phyloP scores from a whole-genome alignment of 2,113 vertebrate genomes.

The zebrafish (Danio rerio) region GRCz12tu NC_133182.1:65255501-65256000 shows the following conservation, averaged over 20 bases:
- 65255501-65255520: constrained; percentile 19
- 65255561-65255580: constrained; percentile 40
- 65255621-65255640: constrained; percentile 43
- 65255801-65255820: neutral
- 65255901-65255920: constrained; percentile 16
- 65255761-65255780: constrained; percentile 54
- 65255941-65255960: constrained; percentile 25
- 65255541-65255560: constrained; percentile 30
- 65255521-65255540: constrained; percentile 57
- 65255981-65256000: constrained; percentile 57
- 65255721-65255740: constrained; percentile 55
- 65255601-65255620: constrained; percentile 59
- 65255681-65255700: constrained; percentile 21
- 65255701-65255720: constrained; percentile 53
- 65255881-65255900: constrained; percentile 44
- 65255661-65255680: constrained; percentile 49
- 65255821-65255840: neutral
- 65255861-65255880: constrained; percentile 30
- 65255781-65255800: constrained; percentile 36
- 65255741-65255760: constrained; percentile 47
- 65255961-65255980: constrained; percentile 27
- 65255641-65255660: constrained; percentile 56
- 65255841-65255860: constrained; percentile 8
- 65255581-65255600: constrained; percentile 41
- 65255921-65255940: constrained; percentile 38